phyloP scores from a whole-genome alignment of 2,797 vertebrate genomes.

The Urocyon cinereoargenteus region DNA sequence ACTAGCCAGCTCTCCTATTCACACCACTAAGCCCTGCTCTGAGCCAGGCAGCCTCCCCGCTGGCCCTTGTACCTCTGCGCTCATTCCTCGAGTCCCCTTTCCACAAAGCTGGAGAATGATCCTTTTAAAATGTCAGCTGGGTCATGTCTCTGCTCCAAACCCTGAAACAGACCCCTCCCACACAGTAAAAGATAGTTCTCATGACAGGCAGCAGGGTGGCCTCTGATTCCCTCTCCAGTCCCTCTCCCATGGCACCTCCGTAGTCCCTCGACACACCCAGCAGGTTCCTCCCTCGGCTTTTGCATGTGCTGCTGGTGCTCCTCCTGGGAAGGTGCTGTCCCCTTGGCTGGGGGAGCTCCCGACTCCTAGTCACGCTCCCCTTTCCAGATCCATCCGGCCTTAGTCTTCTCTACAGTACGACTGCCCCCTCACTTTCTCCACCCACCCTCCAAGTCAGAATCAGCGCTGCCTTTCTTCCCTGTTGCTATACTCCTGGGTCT shows the following conservation, averaged over 20 bases:
- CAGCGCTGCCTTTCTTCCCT: neutral
- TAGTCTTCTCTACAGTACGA: neutral
- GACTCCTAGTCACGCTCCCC: fast-evolving
- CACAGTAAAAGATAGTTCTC: neutral
- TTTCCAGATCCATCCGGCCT: fast-evolving
- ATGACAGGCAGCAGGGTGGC: neutral
- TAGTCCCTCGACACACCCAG: fast-evolving
- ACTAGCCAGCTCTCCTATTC: neutral
- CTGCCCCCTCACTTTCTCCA: neutral
- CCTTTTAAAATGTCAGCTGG: neutral
- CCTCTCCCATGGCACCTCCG: neutral
- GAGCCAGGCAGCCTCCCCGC: neutral
- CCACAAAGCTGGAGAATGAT: neutral
- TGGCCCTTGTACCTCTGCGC: too few relatives aligned
- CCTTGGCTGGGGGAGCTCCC: neutral
- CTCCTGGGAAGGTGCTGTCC: fast-evolving
- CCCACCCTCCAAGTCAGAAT: fast-evolving
- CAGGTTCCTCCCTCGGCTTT: neutral
- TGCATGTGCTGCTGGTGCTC: neutral
- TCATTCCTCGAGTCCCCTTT: neutral
- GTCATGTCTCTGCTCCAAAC: neutral
- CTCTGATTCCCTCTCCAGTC: neutral
- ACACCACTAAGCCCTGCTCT: neutral
- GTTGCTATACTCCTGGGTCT: neutral
- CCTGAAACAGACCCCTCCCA: neutral